Evolutionary conservation across 2,888 invertebrate genomes (phyloP).

Genomic region (Hyles lineata): DNA sequence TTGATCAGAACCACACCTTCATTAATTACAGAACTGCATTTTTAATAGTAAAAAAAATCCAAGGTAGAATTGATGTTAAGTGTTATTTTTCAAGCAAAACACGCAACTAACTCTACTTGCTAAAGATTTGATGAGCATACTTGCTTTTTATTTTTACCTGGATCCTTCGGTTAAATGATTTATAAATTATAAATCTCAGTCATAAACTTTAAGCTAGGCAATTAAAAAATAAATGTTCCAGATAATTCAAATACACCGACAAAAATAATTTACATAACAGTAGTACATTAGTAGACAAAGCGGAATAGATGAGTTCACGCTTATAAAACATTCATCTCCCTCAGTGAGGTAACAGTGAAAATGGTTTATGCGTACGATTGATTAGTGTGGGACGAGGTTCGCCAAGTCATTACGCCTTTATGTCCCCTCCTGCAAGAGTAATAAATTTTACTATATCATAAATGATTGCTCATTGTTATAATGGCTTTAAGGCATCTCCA

Average conservation of each 20-base stretch:
- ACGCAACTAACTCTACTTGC: too few species aligned
- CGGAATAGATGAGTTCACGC: not conserved
- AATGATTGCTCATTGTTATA: conserved; percentile 25
- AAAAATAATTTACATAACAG: not conserved
- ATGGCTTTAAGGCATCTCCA: not conserved
- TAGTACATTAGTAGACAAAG: not conserved
- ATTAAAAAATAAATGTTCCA: not conserved
- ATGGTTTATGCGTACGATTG: conserved; percentile 13
- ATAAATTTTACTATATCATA: conserved; percentile 24
- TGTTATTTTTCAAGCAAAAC: too few species aligned
- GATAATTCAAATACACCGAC: not conserved
- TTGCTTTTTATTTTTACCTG: too few species aligned
- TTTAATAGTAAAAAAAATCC: too few species aligned
- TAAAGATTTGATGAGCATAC: too few species aligned
- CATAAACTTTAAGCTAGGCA: not conserved
- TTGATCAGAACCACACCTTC: not conserved
- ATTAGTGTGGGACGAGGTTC: conserved; percentile 23
- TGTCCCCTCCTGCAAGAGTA: not conserved
- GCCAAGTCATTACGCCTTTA: conserved; percentile 12
- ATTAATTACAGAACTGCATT: not conserved
- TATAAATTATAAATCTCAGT: too few species aligned
- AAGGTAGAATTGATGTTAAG: too few species aligned
- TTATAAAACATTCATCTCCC: conserved; percentile 4
- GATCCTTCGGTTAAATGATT: too few species aligned
- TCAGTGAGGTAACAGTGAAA: conserved; percentile 6